Percentiles rank a stretch among this genome's conserved stretches.
phyloP scores from a whole-genome alignment of 1,140 invertebrate species.

The Diorhabda carinulata region DNA sequence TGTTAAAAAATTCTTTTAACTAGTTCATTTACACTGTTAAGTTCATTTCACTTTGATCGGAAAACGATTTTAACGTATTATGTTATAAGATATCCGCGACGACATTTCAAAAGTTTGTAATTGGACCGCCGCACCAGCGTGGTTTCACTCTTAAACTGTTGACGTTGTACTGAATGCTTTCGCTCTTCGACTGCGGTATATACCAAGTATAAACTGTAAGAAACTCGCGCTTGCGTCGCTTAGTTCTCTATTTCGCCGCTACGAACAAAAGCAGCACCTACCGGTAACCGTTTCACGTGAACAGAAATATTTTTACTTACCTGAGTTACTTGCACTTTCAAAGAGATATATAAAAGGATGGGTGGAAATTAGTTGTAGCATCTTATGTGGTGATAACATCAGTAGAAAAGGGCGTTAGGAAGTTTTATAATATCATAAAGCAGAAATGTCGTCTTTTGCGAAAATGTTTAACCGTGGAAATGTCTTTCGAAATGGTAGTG shows the following conservation, averaged over 20 bases:
- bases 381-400: conserved; percentile 20
- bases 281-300: conserved; percentile 16
- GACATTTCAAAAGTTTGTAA: neutral
- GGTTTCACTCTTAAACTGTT: conserved; percentile 25
- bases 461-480: conserved; percentile 1
- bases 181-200: conserved; percentile 36
- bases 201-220: conserved; percentile 23
- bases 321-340: conserved; percentile 18
- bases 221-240: conserved; percentile 32
- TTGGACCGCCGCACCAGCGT: conserved; percentile 17
- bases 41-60: conserved; percentile 9
- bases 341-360: conserved; percentile 15
- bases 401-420: neutral
- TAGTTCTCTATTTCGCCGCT: conserved; percentile 22
- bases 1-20: conserved; percentile 8
- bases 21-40: neutral
- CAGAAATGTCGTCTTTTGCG: neutral
- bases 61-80: conserved; percentile 6
- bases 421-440: conserved; percentile 2
- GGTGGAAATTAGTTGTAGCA: conserved; percentile 16
- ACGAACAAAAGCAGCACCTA: conserved; percentile 28
- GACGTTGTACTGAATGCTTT: conserved; percentile 36
- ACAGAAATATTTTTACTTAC: conserved; percentile 12
- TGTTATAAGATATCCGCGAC: neutral
- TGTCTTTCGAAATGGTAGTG: conserved; percentile 4